Evolutionary conservation across 2,797 vertebrate genomes (phyloP).

Genomic region (Spinus pinus): DNA sequence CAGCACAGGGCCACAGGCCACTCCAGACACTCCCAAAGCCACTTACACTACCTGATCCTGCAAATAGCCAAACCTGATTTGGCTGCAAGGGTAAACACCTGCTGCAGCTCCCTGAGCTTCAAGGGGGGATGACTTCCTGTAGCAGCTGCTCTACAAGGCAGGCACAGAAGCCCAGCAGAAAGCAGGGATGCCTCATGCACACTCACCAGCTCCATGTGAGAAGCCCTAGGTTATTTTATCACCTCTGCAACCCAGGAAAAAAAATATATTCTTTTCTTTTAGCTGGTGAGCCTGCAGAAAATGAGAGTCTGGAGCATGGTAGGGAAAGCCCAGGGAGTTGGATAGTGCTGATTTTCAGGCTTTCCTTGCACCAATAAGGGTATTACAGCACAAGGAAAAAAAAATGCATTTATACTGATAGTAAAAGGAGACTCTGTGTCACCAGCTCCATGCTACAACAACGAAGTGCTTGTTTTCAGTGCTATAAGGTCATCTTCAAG

Average conservation of each 20-base stretch:
- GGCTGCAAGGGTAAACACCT: neutral
- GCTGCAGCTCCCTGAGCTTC: rapidly evolving
- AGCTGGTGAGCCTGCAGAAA: neutral
- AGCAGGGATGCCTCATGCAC: rapidly evolving
- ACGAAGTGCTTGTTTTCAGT: slow-evolving; percentile 53
- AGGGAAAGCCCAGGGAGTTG: neutral
- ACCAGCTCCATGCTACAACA: slow-evolving; percentile 24
- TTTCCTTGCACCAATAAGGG: neutral
- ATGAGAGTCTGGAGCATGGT: neutral
- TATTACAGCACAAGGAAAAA: neutral
- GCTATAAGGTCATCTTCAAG: slow-evolving; percentile 64
- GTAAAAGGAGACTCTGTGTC: slow-evolving; percentile 53
- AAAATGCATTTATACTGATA: slow-evolving; percentile 53
- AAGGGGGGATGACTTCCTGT: neutral
- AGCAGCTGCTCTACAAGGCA: rapidly evolving
- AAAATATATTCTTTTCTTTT: neutral
- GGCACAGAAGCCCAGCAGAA: neutral
- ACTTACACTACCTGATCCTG: neutral
- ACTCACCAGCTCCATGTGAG: neutral
- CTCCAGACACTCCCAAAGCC: neutral
- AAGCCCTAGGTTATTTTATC: neutral
- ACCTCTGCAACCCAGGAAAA: neutral
- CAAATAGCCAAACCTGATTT: neutral
- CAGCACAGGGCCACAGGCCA: neutral
- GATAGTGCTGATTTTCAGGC: neutral